A percentile compares a stretch with the other conserved stretches of the same genome.
Conservation (phyloP, 2,113 vertebrate species). For the Tragelaphus imberbis region DNA sequence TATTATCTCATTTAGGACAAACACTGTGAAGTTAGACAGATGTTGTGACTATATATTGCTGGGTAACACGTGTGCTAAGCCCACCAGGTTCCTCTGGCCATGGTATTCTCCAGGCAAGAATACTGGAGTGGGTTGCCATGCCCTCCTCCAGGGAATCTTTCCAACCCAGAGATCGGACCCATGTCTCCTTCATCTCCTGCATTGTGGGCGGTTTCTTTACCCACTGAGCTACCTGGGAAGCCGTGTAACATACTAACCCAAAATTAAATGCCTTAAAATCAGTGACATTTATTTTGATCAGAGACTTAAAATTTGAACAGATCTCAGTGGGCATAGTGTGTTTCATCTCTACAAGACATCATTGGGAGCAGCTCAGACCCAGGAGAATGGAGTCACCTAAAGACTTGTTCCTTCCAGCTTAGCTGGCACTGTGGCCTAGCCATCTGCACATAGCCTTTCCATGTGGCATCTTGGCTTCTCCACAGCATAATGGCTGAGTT, state of each 20-base stretch:
- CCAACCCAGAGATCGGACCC: background rate
- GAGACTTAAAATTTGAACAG: background rate
- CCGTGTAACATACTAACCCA: background rate
- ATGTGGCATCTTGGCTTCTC: background rate
- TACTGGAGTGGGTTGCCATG: background rate
- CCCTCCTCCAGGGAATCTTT: background rate
- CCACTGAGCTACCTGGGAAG: background rate
- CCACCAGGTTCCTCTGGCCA: background rate
- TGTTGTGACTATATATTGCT: background rate
- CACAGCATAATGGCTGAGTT: background rate
- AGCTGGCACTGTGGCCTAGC: background rate
- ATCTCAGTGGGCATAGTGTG: background rate
- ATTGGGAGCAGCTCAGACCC: background rate
- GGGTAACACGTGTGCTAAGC: background rate
- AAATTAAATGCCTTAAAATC: background rate
- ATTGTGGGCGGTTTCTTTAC: background rate
- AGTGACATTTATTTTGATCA: background rate
- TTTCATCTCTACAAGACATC: background rate
- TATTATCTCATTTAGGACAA: background rate
- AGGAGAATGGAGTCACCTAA: background rate
- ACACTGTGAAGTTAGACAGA: background rate
- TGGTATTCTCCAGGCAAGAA: background rate
- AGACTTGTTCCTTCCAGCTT: background rate
- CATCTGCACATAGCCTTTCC: background rate
- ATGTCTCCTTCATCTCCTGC: background rate